phyloP scores from a whole-genome alignment of 1,140 invertebrate genomes.

The Probaryconus sp. region DNA sequence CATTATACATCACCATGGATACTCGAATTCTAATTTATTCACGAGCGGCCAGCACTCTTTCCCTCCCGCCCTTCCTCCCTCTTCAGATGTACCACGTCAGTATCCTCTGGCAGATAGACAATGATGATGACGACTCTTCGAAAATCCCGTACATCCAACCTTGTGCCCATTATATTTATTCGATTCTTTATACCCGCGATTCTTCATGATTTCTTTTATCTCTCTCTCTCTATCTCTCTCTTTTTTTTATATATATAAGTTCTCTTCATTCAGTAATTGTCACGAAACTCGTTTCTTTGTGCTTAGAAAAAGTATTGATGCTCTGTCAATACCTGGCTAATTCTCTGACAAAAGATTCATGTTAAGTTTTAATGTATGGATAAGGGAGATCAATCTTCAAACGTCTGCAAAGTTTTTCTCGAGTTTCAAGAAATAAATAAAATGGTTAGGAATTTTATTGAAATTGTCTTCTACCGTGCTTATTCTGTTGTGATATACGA shows the following conservation, averaged over 20 bases:
- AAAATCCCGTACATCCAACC: neutral
- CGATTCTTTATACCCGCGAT: neutral
- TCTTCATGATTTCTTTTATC: constrained; percentile 12
- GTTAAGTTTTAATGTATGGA: constrained; percentile 30
- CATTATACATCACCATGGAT: constrained; percentile 76
- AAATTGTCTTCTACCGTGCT: constrained; percentile 14
- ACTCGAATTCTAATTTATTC: constrained; percentile 77
- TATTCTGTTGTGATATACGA: neutral
- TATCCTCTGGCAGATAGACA: constrained; percentile 3
- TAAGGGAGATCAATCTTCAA: constrained; percentile 34
- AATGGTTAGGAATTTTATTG: constrained; percentile 24
- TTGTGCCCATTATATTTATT: neutral
- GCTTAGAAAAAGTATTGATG: neutral
- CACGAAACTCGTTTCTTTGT: constrained; percentile 34
- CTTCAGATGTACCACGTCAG: constrained; percentile 3
- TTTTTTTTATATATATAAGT: too few relatives aligned
- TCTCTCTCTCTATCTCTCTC: constrained; percentile 58
- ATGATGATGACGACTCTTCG: constrained; percentile 12
- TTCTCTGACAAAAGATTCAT: constrained; percentile 26
- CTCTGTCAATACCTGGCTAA: constrained; percentile 25
- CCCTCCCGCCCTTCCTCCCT: constrained; percentile 40
- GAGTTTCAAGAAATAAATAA: constrained; percentile 36
- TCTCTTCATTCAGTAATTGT: constrained; percentile 65
- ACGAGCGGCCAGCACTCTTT: constrained; percentile 51
- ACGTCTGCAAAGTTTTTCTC: constrained; percentile 40